Percentiles rank a stretch among this genome's conserved stretches.
Conservation (phyloP, 2,888 invertebrate genomes). For the Aelia acuminata region DNA sequence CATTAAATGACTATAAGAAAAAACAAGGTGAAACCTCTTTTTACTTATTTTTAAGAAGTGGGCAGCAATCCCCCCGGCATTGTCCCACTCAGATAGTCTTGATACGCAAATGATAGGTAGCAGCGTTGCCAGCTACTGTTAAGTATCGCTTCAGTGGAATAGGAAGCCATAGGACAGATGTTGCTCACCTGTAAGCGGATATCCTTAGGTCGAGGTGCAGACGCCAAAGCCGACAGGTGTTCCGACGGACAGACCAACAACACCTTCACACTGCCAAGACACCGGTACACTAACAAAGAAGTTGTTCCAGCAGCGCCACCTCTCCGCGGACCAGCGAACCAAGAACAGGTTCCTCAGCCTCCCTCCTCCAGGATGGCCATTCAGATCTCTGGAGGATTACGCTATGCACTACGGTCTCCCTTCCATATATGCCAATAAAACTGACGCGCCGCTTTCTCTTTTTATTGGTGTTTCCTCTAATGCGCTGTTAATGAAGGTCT, state of each 20-base stretch:
- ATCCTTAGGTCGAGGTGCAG: not conserved
- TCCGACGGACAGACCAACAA: not conserved
- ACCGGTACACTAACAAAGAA: conserved; percentile 41
- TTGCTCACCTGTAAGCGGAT: conserved; percentile 31
- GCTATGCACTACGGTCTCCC: not conserved
- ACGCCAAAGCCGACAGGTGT: conserved; percentile 19
- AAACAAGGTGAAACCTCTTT: too few species aligned
- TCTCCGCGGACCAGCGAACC: not conserved
- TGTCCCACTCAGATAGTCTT: too few species aligned
- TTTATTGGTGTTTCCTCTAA: not conserved
- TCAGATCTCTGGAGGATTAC: not conserved
- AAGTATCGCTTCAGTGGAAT: not conserved
- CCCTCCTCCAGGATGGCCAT: conserved; percentile 3
- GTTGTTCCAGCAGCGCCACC: not conserved
- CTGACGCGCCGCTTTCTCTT: not conserved
- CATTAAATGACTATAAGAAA: too few species aligned
- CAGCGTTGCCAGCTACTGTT: not conserved
- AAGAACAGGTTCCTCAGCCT: conserved; percentile 42
- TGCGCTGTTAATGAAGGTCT: not conserved
- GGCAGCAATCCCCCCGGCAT: too few species aligned
- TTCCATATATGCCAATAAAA: conserved; percentile 7
- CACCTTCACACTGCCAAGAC: not conserved
- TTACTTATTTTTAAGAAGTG: too few species aligned
- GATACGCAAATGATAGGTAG: too few species aligned
- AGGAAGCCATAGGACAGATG: conserved; percentile 1